Evolutionary conservation across 1,140 invertebrate genomes (phyloP), one percentile per base, ranked within the genome.

Genomic region (Cherax destructor): DNA sequence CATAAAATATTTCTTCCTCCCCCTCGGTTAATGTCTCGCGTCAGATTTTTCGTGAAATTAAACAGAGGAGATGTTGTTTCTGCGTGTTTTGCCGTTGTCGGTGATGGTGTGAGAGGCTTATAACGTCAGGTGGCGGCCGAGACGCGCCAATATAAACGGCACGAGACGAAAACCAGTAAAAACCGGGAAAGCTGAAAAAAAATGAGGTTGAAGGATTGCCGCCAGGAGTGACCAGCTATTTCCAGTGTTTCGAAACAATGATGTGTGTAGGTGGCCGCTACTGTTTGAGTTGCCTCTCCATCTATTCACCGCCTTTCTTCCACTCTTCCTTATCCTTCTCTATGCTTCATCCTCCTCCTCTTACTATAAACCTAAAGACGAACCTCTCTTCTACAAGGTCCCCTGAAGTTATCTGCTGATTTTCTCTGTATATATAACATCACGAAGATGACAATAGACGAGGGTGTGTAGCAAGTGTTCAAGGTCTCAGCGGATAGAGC

Each of bases 171-270:
- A 24, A 11, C 21, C 69, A 30, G 21, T 74, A 74, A 74, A 10
- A 65, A 65, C 10, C 11, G 16, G 18, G 16, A 65, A 21, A 65
- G 16, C 11, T 5, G 18, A 21, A 65, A 16, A 65, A 65, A 21
- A 65, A 21, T 16, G 10, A 65, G 61, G 18, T 10, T 18, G 61
- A 74, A 30, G n/a, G 24, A 24, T 9, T 74, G 6, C 69, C 69
- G 24, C 69, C 69, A 74, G 69, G 24, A 13, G 5, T 74, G 69
- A 74, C 69, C 69, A 74, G 69, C 69, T 74, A 74, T 74, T 74
- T 74, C 69, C 69, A 74, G 7, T 30, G 69, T 74, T 74, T 74
- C n/a, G 69, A 24, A 74, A 74, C 69, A 30, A 24, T 30, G n/a
- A 30, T 6, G 69, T 74, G n/a, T n/a, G n/a, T n/a, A 1, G 13